Conservation (phyloP, 2,797 vertebrate species). For the Hapalemur alaotrensis region DNA sequence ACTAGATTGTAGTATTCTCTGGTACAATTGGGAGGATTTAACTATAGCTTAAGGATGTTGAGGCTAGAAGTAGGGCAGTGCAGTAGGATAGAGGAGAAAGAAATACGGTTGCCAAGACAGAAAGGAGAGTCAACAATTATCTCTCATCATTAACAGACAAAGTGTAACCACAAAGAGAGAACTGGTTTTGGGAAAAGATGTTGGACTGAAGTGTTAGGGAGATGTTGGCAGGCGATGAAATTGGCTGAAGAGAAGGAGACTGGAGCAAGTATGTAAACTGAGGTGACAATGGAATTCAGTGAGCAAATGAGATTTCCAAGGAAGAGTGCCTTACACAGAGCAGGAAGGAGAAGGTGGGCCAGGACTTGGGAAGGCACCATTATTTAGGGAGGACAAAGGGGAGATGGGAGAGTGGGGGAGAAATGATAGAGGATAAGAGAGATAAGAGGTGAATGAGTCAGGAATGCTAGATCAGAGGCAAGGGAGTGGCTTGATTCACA, state of each 20-base stretch:
- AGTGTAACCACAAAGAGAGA: not conserved
- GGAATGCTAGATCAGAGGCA: not conserved
- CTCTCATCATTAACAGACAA: not conserved
- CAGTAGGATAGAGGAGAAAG: not conserved
- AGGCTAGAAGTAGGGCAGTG: not conserved
- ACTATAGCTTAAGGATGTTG: not conserved
- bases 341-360: not conserved
- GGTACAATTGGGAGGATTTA: not conserved
- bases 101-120: not conserved
- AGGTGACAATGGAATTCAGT: not conserved
- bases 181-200: not conserved
- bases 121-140: not conserved
- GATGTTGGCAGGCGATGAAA: not conserved
- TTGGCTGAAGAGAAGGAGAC: not conserved
- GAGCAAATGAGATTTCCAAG: not conserved
- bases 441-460: not conserved
- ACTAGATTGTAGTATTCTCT: not conserved
- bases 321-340: accelerated
- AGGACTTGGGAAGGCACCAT: not conserved
- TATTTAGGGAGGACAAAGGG: not conserved
- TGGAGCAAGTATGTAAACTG: not conserved
- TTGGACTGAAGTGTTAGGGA: not conserved
- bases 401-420: not conserved
- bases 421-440: not conserved
- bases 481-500: not conserved